phyloP scores from a whole-genome alignment of 2,888 invertebrate genomes.

The Conistra vaccinii region DNA sequence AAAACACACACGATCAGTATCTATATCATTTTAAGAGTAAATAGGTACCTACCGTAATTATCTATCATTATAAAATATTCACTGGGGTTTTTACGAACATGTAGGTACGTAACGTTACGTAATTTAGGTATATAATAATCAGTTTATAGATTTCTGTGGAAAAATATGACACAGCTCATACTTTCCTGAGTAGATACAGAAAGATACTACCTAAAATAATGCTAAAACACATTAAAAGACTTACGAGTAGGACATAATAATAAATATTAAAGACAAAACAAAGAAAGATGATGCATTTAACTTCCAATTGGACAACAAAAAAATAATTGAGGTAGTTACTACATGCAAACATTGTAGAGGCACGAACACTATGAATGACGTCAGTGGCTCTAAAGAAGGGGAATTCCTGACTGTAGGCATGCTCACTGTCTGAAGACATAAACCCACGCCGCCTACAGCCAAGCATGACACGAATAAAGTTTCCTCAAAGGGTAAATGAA shows the following conservation, averaged over 20 bases:
- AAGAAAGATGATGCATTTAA: constrained; percentile 3
- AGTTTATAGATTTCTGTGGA: constrained; percentile 12
- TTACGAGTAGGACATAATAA: neutral
- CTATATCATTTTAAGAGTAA: constrained; percentile 4
- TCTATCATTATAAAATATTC: constrained; percentile 25
- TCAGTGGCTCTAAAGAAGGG: constrained; percentile 23
- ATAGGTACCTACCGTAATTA: constrained; percentile 14
- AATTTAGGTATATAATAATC: neutral
- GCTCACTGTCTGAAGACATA: neutral
- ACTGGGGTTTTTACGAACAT: constrained; percentile 30
- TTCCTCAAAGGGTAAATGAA: constrained; percentile 31
- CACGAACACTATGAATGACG: constrained; percentile 29
- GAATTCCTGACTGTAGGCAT: constrained; percentile 16
- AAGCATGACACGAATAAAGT: constrained; percentile 5
- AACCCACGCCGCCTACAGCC: constrained; percentile 4
- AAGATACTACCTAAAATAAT: neutral
- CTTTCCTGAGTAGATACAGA: constrained; percentile 5
- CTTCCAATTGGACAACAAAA: constrained; percentile 31
- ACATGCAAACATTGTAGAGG: constrained; percentile 7
- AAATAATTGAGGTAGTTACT: constrained; percentile 25
- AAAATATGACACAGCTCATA: constrained; percentile 26
- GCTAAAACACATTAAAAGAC: neutral
- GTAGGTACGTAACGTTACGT: neutral
- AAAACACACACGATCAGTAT: constrained; percentile 2
- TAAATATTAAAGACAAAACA: constrained; percentile 12